Conservation (phyloP, 2,113 vertebrate genomes). For the Lepus europaeus region DNA sequence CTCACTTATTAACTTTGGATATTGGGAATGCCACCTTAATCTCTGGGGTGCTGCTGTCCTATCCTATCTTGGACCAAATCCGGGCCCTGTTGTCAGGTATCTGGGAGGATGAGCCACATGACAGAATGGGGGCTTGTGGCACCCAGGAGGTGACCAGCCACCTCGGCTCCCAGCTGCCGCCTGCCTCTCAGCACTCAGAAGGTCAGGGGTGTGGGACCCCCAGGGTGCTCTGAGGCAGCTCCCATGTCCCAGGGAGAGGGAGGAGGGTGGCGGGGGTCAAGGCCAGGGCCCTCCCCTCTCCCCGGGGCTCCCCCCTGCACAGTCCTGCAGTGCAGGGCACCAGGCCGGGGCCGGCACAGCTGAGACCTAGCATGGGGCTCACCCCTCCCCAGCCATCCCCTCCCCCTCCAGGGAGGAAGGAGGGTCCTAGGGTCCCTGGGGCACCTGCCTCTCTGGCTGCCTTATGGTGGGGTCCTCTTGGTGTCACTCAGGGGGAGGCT, state of each 20-base stretch:
- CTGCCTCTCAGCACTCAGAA: background rate
- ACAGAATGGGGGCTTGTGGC: background rate
- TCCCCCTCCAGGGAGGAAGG: background rate
- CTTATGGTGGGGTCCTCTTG: background rate
- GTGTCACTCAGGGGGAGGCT: too few species aligned
- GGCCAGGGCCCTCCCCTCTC: background rate
- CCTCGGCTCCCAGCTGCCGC: background rate
- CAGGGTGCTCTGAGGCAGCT: background rate
- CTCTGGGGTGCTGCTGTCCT: background rate
- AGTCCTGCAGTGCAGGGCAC: fast-evolving
- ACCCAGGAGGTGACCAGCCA: too few species aligned
- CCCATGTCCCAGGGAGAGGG: too few species aligned
- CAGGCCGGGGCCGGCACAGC: background rate
- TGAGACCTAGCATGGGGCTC: too few species aligned
- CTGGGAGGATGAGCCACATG: background rate
- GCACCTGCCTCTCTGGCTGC: background rate
- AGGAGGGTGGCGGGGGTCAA: too few species aligned
- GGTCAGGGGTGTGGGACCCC: background rate
- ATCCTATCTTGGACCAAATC: background rate
- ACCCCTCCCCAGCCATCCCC: background rate
- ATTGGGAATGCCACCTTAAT: background rate
- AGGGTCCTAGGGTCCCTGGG: background rate
- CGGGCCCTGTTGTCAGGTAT: too few species aligned
- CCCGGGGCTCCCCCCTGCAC: background rate
- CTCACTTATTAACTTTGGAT: background rate